phyloP scores from a whole-genome alignment of 2,888 invertebrate genomes.

The Sinelater perroti region DNA sequence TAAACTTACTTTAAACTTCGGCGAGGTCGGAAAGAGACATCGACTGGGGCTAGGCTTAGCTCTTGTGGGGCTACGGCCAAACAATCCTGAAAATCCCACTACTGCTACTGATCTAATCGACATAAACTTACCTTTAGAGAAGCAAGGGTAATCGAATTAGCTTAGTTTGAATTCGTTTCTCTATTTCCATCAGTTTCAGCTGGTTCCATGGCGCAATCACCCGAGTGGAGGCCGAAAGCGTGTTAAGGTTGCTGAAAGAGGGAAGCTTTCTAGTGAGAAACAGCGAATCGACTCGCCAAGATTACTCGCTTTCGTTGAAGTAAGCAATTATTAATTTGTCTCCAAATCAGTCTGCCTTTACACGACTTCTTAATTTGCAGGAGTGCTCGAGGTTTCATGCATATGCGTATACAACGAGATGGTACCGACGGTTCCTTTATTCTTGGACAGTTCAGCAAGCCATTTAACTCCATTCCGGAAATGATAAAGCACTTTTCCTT shows the following conservation, averaged over 20 bases:
- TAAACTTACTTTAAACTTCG: slow-evolving; percentile 79
- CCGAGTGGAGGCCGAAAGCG: slow-evolving; percentile 89
- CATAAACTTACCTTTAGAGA: slow-evolving; percentile 81
- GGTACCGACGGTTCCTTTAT: slow-evolving; percentile 81
- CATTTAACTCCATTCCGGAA: slow-evolving; percentile 92
- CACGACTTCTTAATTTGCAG: slow-evolving; percentile 65
- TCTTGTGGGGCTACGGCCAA: slow-evolving; percentile 58
- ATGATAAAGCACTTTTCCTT: slow-evolving; percentile 94
- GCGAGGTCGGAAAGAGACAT: slow-evolving; percentile 63
- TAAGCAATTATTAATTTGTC: slow-evolving; percentile 67
- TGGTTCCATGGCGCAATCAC: slow-evolving; percentile 97
- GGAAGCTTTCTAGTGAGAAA: slow-evolving; percentile 95
- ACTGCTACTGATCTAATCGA: slow-evolving; percentile 81
- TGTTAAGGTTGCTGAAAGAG: slow-evolving; percentile 83
- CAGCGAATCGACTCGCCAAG: slow-evolving; percentile 92
- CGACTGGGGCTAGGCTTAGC: slow-evolving; percentile 60
- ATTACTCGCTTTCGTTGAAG: slow-evolving; percentile 95
- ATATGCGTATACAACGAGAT: slow-evolving; percentile 91
- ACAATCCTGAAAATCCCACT: slow-evolving; percentile 62
- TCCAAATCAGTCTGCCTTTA: not conserved
- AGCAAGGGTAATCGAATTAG: slow-evolving; percentile 75
- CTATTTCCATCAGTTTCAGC: slow-evolving; percentile 58
- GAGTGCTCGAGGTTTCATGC: slow-evolving; percentile 95
- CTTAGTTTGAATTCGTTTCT: not conserved
- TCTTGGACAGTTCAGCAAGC: slow-evolving; percentile 91